Evolutionary conservation across 2,888 invertebrate genomes (phyloP).

Genomic region (Trichacis sp.): DNA sequence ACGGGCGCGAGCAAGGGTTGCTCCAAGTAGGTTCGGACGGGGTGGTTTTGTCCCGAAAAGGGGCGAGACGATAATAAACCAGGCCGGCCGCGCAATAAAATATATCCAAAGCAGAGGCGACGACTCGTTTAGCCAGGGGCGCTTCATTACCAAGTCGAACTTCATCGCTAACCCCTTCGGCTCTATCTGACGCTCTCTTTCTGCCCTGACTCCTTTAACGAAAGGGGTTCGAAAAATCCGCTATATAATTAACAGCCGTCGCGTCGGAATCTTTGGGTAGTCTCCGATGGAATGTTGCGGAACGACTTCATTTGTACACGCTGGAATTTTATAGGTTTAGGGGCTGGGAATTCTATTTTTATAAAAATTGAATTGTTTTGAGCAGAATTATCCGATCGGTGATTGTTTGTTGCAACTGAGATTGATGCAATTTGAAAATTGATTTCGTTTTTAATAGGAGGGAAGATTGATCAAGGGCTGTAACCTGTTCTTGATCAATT

Average conservation of each 20-base stretch:
- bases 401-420: no score
- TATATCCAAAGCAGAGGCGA: constrained; percentile 66
- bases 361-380: no score
- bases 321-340: not conserved
- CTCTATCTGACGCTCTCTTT: constrained; percentile 22
- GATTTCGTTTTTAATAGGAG: no score
- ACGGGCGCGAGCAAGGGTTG: constrained; percentile 65
- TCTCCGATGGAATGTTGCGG: constrained; percentile 28
- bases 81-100: constrained; percentile 64
- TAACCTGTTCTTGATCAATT: no score
- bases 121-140: constrained; percentile 62
- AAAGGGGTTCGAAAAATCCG: constrained; percentile 45
- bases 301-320: constrained; percentile 7
- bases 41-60: constrained; percentile 29
- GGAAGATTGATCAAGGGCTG: no score
- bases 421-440: no score
- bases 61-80: constrained; percentile 63
- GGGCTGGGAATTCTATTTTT: no score
- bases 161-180: constrained; percentile 65
- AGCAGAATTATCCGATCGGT: no score
- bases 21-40: constrained; percentile 56
- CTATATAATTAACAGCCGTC: constrained; percentile 45
- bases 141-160: constrained; percentile 66
- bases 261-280: constrained; percentile 38
- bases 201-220: constrained; percentile 16